Base-by-base conservation (phyloP, 2,888 invertebrate species). In the Dioctria rufipes region DNA sequence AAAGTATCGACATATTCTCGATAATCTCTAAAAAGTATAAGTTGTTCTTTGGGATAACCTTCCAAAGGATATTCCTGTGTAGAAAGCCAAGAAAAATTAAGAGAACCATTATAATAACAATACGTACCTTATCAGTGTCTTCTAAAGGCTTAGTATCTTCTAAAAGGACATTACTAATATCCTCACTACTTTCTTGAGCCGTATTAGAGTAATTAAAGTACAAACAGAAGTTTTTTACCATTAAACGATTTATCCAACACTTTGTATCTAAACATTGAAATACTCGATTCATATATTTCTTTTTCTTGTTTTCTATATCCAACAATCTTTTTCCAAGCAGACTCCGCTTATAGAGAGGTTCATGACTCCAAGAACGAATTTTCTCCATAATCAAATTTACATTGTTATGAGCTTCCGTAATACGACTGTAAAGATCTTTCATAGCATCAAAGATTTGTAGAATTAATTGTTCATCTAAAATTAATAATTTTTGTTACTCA, bases 341-440 rank as follows among this genome's bases (percentile, higher is more conserved):
- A 85, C 93, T 94, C n/a, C 97, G 90, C 86, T 94, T 93, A 87
- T 95, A 94, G 58, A 98, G 89, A 0, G 97, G 95, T 65, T 90
- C 87, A 82, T 92, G 91, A 8, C 94, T 93, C 96, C 97, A 97
- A 0, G 90, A 90, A 0, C 91, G 90, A 61, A 95, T 92, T 81
- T 91, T 90, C 3, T 88, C 85, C 5, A 92, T 85, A 0, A 94
- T 91, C 3, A 88, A 87, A 43, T 90, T 89, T 66, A 95, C 89
- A 85, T 95, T 95, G n/a, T 89, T 89, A 85, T 95, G 94, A 3
- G 87, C 83, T 39, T 84, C 84, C 60, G 84, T 81, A n/a, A 88
- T 83, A 37, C 88, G 86, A 8, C 71, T 82, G 63, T 85, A 85
- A 8, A 88, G 80, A 9, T 84, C 83, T 3, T 85, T 84, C 0